phyloP scores from a whole-genome alignment of 2,113 vertebrate genomes.

The Crotalus helleri region DNA sequence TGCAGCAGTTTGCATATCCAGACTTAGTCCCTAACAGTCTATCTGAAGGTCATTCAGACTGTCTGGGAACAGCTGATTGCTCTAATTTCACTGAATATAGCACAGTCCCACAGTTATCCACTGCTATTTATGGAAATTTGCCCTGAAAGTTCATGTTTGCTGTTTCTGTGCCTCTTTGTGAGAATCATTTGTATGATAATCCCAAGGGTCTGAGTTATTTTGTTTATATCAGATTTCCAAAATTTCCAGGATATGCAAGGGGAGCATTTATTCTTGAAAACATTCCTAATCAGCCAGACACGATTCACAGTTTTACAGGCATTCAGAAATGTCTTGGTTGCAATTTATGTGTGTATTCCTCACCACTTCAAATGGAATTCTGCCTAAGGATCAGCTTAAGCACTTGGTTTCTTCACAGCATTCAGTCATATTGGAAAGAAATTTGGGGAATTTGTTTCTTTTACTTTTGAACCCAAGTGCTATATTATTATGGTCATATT shows the following conservation, averaged over 20 bases:
- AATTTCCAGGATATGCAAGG: background rate
- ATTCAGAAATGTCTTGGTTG: conserved; percentile 25
- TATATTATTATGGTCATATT: conserved; percentile 8
- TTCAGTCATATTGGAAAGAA: conserved; percentile 19
- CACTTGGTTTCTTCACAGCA: conserved; percentile 29
- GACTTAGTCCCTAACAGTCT: background rate
- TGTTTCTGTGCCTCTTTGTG: background rate
- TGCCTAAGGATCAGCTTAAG: conserved; percentile 9
- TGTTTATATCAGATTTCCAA: background rate
- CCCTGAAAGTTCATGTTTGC: background rate
- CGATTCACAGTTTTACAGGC: conserved; percentile 7
- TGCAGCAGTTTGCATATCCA: background rate
- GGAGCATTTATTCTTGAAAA: conserved; percentile 40
- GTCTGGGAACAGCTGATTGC: background rate
- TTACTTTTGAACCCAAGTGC: conserved; percentile 36
- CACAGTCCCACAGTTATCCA: background rate
- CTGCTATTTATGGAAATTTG: background rate
- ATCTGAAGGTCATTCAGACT: background rate
- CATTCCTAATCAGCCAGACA: conserved; percentile 43
- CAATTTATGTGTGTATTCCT: background rate
- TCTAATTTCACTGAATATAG: background rate
- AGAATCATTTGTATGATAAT: background rate
- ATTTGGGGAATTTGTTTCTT: conserved; percentile 36
- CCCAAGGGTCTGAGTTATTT: background rate
- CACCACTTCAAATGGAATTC: background rate